phyloP scores from a whole-genome alignment of 1,140 invertebrate species.

The Philaenus spumarius region DNA sequence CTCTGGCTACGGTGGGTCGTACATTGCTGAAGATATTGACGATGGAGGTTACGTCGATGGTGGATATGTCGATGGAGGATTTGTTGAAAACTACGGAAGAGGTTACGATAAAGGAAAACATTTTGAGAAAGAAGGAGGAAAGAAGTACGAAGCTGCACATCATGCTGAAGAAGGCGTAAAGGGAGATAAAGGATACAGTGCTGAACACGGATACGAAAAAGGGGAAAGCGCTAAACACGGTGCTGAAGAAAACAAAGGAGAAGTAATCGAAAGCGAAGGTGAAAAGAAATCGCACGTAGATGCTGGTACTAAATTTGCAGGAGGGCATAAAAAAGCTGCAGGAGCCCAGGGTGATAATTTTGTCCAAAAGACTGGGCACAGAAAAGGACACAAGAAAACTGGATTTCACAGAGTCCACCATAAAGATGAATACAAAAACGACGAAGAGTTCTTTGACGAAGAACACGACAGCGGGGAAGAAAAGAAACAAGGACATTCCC shows the following conservation, averaged over 20 bases:
- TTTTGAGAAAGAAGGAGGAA: slow-evolving; percentile 28
- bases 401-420: slow-evolving; percentile 56
- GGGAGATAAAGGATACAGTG: slow-evolving; percentile 52
- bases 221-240: slow-evolving; percentile 31
- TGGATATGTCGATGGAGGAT: slow-evolving; percentile 2
- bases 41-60: no score
- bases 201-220: slow-evolving; percentile 40
- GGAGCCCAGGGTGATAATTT: slow-evolving; percentile 26
- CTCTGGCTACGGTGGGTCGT: not conserved
- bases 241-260: slow-evolving; percentile 30
- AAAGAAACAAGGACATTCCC: slow-evolving; percentile 41
- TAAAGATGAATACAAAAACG: slow-evolving; percentile 58
- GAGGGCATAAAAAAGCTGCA: slow-evolving; percentile 39
- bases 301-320: slow-evolving; percentile 36
- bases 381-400: slow-evolving; percentile 56
- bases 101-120: slow-evolving; percentile 17
- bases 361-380: slow-evolving; percentile 44
- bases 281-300: slow-evolving; percentile 33
- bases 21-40: not conserved
- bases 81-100: not conserved
- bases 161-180: slow-evolving; percentile 42
- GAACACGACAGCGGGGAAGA: slow-evolving; percentile 53
- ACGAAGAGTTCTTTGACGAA: slow-evolving; percentile 57
- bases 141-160: slow-evolving; percentile 27
- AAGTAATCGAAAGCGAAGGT: slow-evolving; percentile 28